These are phyloP conservation scores for Manduca sexta DNA, from an alignment of 1,140 invertebrate species.

Conservation along the genomic window DNA sequence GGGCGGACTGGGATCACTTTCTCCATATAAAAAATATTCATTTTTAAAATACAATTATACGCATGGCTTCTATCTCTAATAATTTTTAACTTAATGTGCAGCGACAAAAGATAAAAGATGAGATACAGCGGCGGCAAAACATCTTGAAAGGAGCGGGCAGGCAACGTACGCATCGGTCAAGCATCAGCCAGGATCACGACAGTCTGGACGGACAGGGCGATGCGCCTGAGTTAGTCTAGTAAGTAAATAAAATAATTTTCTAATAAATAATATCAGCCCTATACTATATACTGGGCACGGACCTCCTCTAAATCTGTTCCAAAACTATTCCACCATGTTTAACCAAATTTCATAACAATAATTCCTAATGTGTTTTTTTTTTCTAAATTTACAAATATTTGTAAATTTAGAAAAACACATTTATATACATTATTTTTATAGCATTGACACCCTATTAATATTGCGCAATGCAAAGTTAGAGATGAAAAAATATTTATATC, in stretches of 20 bases:
- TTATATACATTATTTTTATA: too few relatives aligned
- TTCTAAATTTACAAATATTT: too few relatives aligned
- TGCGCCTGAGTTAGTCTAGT: conserved; percentile 45
- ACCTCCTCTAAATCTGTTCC: too few relatives aligned
- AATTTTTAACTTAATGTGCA: conserved; percentile 21
- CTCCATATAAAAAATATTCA: too few relatives aligned
- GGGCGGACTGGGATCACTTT: too few relatives aligned
- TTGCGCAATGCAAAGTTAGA: not conserved
- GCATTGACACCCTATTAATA: not conserved
- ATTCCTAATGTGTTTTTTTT: too few relatives aligned
- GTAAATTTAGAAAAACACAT: too few relatives aligned
- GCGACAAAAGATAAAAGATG: conserved; percentile 78
- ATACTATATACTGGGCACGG: too few relatives aligned
- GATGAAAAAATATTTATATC: not conserved
- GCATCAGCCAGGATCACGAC: conserved; percentile 30
- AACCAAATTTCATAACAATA: too few relatives aligned
- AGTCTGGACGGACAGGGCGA: conserved; percentile 34
- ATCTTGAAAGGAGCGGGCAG: conserved; percentile 76
- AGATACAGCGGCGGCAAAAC: conserved; percentile 80
- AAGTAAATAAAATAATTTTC: conserved; percentile 18
- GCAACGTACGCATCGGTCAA: conserved; percentile 28
- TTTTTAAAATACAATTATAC: not conserved
- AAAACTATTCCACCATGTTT: too few relatives aligned
- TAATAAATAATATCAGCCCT: too few relatives aligned
- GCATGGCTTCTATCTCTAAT: not conserved